These are phyloP conservation scores for Coregonus sp. DNA, from an alignment of 2,797 vertebrate species.

Conservation along the genomic window DNA sequence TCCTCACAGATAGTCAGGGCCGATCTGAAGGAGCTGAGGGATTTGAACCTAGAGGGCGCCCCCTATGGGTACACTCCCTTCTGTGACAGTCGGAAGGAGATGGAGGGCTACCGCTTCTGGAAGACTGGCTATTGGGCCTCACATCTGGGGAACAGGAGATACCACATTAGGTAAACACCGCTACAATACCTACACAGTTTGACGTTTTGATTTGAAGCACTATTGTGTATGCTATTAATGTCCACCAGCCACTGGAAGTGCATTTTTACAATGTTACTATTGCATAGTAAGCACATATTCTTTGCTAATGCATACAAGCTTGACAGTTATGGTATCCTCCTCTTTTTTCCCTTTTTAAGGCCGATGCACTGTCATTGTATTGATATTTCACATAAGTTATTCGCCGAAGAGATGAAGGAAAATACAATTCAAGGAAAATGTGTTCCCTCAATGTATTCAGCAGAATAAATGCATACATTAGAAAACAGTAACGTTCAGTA, in stretches of 20 bases:
- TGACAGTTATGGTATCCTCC: slow-evolving; percentile 1
- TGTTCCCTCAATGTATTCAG: not conserved
- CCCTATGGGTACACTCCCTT: slow-evolving; percentile 96
- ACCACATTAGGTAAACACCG: slow-evolving; percentile 88
- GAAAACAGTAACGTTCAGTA: slow-evolving; percentile 19
- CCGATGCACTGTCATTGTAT: not conserved
- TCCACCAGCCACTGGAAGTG: not conserved
- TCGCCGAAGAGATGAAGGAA: not conserved
- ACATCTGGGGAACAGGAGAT: slow-evolving; percentile 88
- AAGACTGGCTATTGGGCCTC: slow-evolving; percentile 96
- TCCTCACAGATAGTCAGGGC: slow-evolving; percentile 87
- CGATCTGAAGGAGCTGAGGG: slow-evolving; percentile 90
- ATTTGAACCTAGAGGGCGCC: slow-evolving; percentile 87
- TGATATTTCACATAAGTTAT: not conserved
- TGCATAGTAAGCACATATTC: not conserved
- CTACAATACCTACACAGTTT: not conserved
- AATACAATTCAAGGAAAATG: slow-evolving; percentile 1
- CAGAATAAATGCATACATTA: slow-evolving; percentile 29
- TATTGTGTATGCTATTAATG: not conserved
- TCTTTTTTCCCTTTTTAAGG: not conserved
- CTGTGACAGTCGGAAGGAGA: slow-evolving; percentile 92
- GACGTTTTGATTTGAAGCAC: not conserved
- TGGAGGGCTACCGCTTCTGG: slow-evolving; percentile 98
- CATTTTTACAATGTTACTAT: not conserved
- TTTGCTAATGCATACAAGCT: not conserved